phyloP scores from a whole-genome alignment of 2,888 invertebrate species.

The Magallana nippona region DNA sequence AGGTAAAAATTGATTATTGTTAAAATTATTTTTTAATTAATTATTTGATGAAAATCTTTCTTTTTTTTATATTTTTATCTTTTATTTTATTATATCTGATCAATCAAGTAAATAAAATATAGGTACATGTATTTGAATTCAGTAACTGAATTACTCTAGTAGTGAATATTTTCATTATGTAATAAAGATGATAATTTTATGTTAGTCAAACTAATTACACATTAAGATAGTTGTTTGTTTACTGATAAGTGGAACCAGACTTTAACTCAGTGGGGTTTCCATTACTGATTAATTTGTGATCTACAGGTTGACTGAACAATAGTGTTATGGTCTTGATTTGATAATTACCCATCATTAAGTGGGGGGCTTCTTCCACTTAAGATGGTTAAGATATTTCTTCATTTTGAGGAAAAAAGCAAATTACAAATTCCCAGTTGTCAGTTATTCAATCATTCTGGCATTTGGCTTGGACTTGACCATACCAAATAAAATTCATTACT shows the following conservation, averaged over 20 bases:
- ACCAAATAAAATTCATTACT: no score
- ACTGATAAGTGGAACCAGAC: slow-evolving; percentile 19
- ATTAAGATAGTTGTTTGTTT: neutral
- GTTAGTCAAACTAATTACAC: slow-evolving; percentile 7
- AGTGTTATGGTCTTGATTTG: neutral
- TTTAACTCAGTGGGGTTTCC: slow-evolving; percentile 16
- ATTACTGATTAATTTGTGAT: neutral
- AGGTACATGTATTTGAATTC: no score
- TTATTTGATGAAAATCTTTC: no score
- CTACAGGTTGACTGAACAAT: neutral
- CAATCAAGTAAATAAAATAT: no score
- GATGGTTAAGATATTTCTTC: neutral
- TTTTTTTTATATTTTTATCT: no score
- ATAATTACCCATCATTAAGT: slow-evolving; percentile 19
- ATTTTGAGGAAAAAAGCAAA: slow-evolving; percentile 2
- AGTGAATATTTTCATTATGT: no score
- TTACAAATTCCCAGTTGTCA: neutral
- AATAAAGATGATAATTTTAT: neutral
- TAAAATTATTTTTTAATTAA: neutral
- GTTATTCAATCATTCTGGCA: neutral
- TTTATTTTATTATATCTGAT: no score
- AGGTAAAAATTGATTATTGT: slow-evolving; percentile 60
- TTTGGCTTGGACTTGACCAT: neutral
- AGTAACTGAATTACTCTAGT: no score
- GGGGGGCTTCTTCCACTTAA: slow-evolving; percentile 6